phyloP scores from a whole-genome alignment of 1,140 invertebrate genomes.

The Drosophila burlai region DNA sequence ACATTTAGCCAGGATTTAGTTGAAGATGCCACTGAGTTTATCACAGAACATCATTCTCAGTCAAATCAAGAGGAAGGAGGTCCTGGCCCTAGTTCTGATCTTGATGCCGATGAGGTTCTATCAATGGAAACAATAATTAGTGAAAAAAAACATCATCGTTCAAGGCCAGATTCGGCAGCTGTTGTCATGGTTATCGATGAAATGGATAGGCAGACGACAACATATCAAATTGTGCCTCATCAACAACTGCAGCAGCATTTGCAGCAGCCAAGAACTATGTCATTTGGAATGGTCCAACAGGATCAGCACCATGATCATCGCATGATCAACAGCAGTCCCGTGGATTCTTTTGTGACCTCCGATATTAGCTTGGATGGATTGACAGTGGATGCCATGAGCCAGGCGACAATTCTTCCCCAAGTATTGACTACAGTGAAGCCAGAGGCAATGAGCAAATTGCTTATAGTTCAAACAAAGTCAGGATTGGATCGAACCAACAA shows the following conservation, averaged over 20 bases:
- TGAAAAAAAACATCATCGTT: constrained; percentile 28
- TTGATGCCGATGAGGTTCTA: constrained; percentile 24
- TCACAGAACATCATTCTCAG: constrained; percentile 14
- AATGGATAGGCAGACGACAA: constrained; percentile 67
- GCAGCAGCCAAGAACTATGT: constrained; percentile 55
- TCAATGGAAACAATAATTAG: constrained; percentile 47
- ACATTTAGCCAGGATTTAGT: constrained; percentile 87
- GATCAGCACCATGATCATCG: constrained; percentile 43
- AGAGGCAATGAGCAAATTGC: constrained; percentile 54
- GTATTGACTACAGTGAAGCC: constrained; percentile 66
- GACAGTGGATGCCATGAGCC: constrained; percentile 35
- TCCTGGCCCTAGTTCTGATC: not conserved
- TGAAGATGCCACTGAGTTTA: constrained; percentile 86
- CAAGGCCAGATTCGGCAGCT: constrained; percentile 71
- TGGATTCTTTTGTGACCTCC: constrained; percentile 59
- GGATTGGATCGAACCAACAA: constrained; percentile 3
- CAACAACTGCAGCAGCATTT: constrained; percentile 74
- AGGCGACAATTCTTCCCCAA: constrained; percentile 42
- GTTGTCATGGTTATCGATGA: constrained; percentile 86
- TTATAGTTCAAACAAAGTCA: constrained; percentile 52
- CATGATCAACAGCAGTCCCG: constrained; percentile 50
- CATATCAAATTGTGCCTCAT: constrained; percentile 71
- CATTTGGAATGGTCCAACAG: constrained; percentile 53
- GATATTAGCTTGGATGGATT: constrained; percentile 72
- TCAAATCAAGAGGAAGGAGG: constrained; percentile 1